Conservation (phyloP, 2,113 vertebrate species). For the Strix uralensis region DNA sequence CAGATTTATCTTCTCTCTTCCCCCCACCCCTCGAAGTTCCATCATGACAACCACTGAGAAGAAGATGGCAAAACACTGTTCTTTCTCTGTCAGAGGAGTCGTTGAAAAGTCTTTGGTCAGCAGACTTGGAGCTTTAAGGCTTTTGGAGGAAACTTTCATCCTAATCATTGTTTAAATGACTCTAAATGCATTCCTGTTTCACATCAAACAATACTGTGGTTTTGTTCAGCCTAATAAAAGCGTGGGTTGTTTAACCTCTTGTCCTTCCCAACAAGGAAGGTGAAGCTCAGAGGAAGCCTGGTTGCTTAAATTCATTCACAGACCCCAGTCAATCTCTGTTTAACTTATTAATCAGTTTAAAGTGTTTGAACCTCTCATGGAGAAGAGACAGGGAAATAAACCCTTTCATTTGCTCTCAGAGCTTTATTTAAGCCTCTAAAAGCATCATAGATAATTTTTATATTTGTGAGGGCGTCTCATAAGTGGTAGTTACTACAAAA, state of each 20-base stretch:
- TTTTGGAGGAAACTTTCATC: not conserved
- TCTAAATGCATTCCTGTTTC: not conserved
- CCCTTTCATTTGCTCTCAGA: not conserved
- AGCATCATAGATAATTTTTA: not conserved
- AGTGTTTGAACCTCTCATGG: not conserved
- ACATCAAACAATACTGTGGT: not conserved
- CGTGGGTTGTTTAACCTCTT: not conserved
- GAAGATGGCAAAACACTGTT: not conserved
- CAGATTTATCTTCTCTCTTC: not conserved
- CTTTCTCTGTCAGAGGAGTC: not conserved
- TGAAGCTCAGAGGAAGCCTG: not conserved
- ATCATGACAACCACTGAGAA: not conserved
- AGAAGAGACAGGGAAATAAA: not conserved
- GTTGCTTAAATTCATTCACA: not conserved
- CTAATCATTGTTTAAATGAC: not conserved
- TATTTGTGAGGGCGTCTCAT: not conserved
- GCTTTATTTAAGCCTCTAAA: not conserved
- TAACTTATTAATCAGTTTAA: not conserved
- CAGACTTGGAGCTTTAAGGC: not conserved
- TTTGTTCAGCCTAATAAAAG: not conserved
- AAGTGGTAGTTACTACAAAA: not conserved
- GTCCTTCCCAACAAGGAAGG: not conserved
- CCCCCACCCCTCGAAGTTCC: not conserved
- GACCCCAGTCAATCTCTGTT: not conserved
- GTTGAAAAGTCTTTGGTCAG: not conserved